These are phyloP conservation scores for Bettongia penicillata DNA, from an alignment of 2,113 vertebrate species.

Conservation along the genomic window DNA sequence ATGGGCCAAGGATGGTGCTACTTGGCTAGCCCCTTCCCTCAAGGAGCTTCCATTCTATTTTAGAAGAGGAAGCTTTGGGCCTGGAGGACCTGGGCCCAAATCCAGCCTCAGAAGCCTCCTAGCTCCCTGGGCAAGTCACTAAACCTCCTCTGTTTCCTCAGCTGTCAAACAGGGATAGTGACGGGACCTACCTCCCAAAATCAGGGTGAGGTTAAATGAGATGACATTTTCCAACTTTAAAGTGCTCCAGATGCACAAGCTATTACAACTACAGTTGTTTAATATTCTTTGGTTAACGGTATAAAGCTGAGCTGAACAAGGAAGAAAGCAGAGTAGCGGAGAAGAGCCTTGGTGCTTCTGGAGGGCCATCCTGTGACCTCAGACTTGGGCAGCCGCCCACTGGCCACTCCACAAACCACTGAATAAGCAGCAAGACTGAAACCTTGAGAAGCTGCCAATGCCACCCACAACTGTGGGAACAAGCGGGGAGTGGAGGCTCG, in stretches of 20 bases:
- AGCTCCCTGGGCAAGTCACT: not conserved
- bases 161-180: not conserved
- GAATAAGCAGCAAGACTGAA: too few species aligned
- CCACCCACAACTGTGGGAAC: too few species aligned
- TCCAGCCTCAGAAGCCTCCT: not conserved
- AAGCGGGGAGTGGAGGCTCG: too few species aligned
- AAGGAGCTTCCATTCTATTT: not conserved
- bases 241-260: not conserved
- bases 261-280: not conserved
- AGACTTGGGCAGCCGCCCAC: not conserved
- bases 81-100: not conserved
- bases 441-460: too few species aligned
- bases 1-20: not conserved
- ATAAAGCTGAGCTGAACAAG: too few species aligned
- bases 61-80: not conserved
- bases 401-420: not conserved
- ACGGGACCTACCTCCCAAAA: not conserved
- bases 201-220: not conserved
- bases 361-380: too few species aligned
- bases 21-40: not conserved
- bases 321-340: not conserved
- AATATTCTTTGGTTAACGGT: not conserved
- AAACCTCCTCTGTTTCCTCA: not conserved
- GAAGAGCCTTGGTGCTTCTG: too few species aligned
- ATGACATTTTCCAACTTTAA: too few species aligned